These are phyloP conservation scores for Actinia tenebrosa DNA, from an alignment of 64 coral and sea anemone genomes.

Conservation along the genomic window DNA sequence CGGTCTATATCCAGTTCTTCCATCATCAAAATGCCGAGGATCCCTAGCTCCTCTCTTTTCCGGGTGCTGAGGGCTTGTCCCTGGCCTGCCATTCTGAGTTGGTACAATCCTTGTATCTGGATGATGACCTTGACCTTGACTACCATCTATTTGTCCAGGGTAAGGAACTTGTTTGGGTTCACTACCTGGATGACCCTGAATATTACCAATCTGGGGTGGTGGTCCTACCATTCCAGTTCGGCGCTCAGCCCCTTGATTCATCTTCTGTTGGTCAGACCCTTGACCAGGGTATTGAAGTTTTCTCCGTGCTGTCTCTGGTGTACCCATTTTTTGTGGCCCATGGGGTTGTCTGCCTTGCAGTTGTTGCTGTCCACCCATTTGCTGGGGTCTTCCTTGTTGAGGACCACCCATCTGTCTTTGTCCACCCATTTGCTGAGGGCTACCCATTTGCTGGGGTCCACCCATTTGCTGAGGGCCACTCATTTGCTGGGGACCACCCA, in stretches of 20 bases:
- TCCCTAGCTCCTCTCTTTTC: not conserved
- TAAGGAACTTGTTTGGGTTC: not conserved
- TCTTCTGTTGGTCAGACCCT: constrained; percentile 5
- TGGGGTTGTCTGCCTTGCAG: not conserved
- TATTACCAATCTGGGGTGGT: constrained; percentile 12
- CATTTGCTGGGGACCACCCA: constrained; percentile 15
- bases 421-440: constrained; percentile 17
- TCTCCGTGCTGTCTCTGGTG: not conserved
- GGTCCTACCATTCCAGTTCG: constrained; percentile 27
- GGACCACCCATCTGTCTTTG: constrained; percentile 15
- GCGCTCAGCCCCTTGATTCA: constrained; percentile 17
- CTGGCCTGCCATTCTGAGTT: constrained; percentile 23
- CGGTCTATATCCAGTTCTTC: not conserved
- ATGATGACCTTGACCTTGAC: constrained; percentile 22
- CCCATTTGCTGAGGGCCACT: constrained; percentile 9
- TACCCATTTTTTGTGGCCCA: constrained; percentile 15
- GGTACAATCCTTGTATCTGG: constrained; percentile 10
- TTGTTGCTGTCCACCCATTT: constrained; percentile 29
- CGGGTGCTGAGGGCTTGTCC: not conserved
- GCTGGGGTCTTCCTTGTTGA: constrained; percentile 21
- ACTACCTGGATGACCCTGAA: not conserved
- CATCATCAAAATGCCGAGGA: not conserved
- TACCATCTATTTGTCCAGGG: constrained; percentile 7
- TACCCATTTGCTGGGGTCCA: constrained; percentile 10
- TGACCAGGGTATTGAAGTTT: constrained; percentile 2